Evolutionary conservation across 2,797 vertebrate species (phyloP).

Genomic region (Neosilurus mollespiculum): DNA sequence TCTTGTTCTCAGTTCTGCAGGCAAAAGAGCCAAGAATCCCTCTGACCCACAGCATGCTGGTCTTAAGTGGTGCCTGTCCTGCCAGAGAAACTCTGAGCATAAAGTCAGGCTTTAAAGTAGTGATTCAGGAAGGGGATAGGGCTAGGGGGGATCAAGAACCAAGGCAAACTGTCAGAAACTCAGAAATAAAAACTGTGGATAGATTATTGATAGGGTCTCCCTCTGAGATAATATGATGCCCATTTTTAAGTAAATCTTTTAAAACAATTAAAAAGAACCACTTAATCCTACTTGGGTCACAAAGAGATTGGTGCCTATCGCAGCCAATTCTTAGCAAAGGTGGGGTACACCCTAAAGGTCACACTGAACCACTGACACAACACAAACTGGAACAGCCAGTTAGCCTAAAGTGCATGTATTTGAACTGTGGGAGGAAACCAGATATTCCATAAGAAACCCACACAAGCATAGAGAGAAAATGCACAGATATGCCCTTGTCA

Average conservation of each 20-base stretch:
- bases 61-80: background rate
- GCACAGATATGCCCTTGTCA: too few relatives aligned
- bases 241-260: background rate
- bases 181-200: background rate
- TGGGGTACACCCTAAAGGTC: too few relatives aligned
- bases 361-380: too few relatives aligned
- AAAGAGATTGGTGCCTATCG: too few relatives aligned
- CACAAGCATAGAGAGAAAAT: too few relatives aligned
- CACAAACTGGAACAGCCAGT: too few relatives aligned
- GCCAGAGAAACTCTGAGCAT: background rate
- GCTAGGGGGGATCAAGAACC: background rate
- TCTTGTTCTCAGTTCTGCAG: slow-evolving; percentile 9
- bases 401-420: too few relatives aligned
- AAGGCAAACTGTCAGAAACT: background rate
- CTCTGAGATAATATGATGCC: background rate
- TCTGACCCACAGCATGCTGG: background rate
- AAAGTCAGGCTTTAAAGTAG: background rate
- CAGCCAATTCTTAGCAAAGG: too few relatives aligned
- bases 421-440: too few relatives aligned
- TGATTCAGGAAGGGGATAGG: background rate
- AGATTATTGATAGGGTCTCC: background rate
- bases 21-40: background rate
- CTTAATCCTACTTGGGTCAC: too few relatives aligned
- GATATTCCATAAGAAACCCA: too few relatives aligned
- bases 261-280: too few relatives aligned